Conservation (phyloP, 92 coral and sea anemone genomes). For the Virgularia gustaviana region DNA sequence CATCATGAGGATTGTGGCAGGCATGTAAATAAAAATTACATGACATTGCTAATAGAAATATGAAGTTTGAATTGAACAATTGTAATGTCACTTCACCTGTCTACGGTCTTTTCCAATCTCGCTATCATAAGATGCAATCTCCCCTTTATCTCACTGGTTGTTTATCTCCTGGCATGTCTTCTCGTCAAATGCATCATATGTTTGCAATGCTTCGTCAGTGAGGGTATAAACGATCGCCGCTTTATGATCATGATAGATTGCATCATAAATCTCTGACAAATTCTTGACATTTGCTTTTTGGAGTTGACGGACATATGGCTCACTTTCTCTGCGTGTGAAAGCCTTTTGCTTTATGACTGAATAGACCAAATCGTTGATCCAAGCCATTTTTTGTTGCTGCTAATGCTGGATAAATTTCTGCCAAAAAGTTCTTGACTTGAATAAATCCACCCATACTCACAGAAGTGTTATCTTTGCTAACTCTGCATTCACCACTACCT, state of each 20-base stretch:
- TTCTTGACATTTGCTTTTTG: conserved; percentile 47
- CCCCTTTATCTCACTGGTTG: conserved; percentile 49
- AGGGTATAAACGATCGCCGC: conserved; percentile 41
- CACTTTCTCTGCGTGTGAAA: conserved; percentile 48
- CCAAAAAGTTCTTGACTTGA: conserved; percentile 53
- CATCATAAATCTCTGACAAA: conserved; percentile 52
- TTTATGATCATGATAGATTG: conserved; percentile 52
- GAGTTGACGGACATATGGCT: conserved; percentile 23
- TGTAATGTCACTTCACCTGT: conserved; percentile 3
- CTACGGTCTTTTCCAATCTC: conserved; percentile 56
- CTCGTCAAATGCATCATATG: conserved; percentile 44
- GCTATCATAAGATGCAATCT: conserved; percentile 27
- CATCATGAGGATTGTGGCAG: too few relatives aligned
- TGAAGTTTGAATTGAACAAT: background rate
- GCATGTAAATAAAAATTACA: too few relatives aligned
- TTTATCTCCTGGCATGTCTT: conserved; percentile 41
- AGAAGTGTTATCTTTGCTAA: conserved; percentile 42
- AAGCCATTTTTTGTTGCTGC: conserved; percentile 52
- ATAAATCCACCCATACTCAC: conserved; percentile 58
- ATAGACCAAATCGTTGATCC: conserved; percentile 45
- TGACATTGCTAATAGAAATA: too few relatives aligned
- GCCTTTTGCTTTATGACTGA: conserved; percentile 52
- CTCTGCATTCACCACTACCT: conserved; percentile 26
- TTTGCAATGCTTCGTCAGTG: conserved; percentile 42
- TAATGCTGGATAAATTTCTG: conserved; percentile 48